These are phyloP conservation scores for Suncus etruscus DNA, from an alignment of 2,113 vertebrate species.

Conservation along the genomic window DNA sequence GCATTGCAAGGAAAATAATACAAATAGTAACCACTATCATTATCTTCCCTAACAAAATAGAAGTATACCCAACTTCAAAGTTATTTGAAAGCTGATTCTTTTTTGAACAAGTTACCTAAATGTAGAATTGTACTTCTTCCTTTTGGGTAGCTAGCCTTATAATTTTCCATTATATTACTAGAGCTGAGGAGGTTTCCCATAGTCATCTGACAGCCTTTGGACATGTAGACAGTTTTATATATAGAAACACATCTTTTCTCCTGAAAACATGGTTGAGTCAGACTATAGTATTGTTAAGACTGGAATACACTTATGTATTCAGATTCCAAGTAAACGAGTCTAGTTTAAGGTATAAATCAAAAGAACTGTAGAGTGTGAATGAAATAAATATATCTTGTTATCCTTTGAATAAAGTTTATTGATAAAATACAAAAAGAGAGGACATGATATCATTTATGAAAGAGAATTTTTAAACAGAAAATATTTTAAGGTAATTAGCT, in stretches of 20 bases:
- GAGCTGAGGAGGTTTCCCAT: background rate
- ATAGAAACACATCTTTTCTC: background rate
- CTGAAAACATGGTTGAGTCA: constrained; percentile 23
- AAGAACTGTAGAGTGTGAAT: background rate
- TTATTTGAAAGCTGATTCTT: constrained; percentile 35
- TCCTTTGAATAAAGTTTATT: constrained; percentile 12
- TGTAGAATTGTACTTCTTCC: constrained; percentile 51
- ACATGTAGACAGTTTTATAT: background rate
- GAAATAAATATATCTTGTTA: background rate
- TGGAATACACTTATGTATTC: constrained; percentile 11
- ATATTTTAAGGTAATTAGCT: constrained; percentile 67
- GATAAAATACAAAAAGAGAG: background rate
- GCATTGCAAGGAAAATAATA: constrained; percentile 63
- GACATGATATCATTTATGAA: constrained; percentile 52
- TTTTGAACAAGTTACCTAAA: constrained; percentile 50
- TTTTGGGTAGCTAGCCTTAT: constrained; percentile 50
- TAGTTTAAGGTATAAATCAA: background rate
- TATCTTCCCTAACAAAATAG: constrained; percentile 62
- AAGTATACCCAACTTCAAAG: constrained; percentile 3
- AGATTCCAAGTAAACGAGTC: background rate
- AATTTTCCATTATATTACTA: constrained; percentile 59
- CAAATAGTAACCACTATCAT: constrained; percentile 52
- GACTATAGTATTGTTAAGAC: constrained; percentile 38
- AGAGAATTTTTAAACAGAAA: constrained; percentile 44
- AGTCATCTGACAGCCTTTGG: background rate